Evolutionary conservation across 2,797 vertebrate genomes (phyloP), one percentile per base, ranked within the genome.

Genomic region (Crypturellus tataupa): DNA sequence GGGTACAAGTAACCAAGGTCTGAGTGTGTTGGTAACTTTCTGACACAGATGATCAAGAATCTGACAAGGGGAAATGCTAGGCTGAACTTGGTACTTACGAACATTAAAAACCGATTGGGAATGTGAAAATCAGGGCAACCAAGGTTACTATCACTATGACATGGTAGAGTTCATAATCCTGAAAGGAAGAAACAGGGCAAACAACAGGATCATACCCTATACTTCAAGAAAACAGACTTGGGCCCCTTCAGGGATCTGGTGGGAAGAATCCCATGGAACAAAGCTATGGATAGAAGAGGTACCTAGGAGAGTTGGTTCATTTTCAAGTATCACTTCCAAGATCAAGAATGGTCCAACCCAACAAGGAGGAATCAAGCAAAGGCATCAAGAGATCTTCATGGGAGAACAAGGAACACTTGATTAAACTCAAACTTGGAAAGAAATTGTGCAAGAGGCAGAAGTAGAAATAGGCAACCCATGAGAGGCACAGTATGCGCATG

Each of bases 21-120:
- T 68, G 9, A 67, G 10, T 13, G 39, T 35, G 35, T 0, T 16
- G 20, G 35, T 40, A 62, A 55, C 20, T 11, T 85, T 31, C 55
- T 67, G 58, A 53, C 0, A 1, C 2, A 4, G 10, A 11, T 13
- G 23, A 53, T 1, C 10, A 13, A 83, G 42, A 9, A 65, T 14
- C 14, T 76, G 25, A 35, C 16, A 73, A n/a, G 8, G 9, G 5
- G 3, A 88, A 76, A 72, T 12, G 3, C 9, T 56, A 37, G 31
- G 55, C 10, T 1, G 2, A 68, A 42, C 8, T 7, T 4, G 4
- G 35, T 72, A 60, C 23, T 56, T 69, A 62, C 9, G 83, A 51
- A 6, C 31, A 37, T 51, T 10, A 84, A 77, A 33, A 62, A 58
- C 7, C 47, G 16, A 56, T 20, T 56, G 55, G 31, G 55, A n/a